phyloP scores from a whole-genome alignment of 1,140 invertebrate species.

The Sminthurinus signatus region DNA sequence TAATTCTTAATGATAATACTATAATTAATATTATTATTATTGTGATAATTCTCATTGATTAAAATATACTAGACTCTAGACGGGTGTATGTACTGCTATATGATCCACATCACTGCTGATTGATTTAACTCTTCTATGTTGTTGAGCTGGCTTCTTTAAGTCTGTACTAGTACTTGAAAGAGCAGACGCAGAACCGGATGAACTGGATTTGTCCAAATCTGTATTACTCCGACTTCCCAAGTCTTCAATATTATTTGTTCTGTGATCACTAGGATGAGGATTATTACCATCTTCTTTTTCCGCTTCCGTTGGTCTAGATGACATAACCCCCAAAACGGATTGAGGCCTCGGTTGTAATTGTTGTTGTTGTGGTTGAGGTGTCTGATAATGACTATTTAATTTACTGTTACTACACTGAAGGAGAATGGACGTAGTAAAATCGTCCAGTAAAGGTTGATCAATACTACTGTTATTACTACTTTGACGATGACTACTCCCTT shows the following conservation, averaged over 20 bases:
- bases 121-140: constrained; percentile 62
- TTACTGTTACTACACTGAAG: constrained; percentile 15
- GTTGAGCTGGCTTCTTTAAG: constrained; percentile 43
- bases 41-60: too few relatives aligned
- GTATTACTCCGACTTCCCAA: not conserved
- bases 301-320: constrained; percentile 5
- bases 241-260: constrained; percentile 9
- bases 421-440: constrained; percentile 15
- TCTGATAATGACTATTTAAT: not conserved
- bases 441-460: constrained; percentile 18
- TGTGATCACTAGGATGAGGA: not conserved
- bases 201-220: not conserved
- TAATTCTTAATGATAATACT: too few relatives aligned
- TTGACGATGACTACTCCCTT: not conserved
- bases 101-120: constrained; percentile 65
- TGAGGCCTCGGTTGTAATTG: too few relatives aligned
- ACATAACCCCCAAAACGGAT: too few relatives aligned
- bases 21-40: too few relatives aligned
- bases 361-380: not conserved
- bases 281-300: constrained; percentile 7
- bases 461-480: not conserved
- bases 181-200: not conserved
- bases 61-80: too few relatives aligned
- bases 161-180: not conserved
- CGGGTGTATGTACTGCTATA: constrained; percentile 48